Conservation (phyloP, 2,113 vertebrate species). For the Phalacrocorax aristotelis region DNA sequence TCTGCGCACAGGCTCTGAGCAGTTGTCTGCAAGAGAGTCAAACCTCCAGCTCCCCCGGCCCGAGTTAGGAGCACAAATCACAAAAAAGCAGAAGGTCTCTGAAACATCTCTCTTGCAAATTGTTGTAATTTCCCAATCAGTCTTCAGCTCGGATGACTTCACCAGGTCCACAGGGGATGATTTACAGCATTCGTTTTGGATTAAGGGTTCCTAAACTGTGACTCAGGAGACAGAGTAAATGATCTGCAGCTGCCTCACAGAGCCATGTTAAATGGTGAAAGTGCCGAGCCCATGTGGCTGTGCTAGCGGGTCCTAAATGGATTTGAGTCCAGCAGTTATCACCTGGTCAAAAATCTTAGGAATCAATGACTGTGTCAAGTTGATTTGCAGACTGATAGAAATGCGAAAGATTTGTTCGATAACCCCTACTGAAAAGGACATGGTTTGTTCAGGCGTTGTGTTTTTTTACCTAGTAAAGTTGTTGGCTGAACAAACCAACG, state of each 20-base stretch:
- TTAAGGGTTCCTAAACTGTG: slow-evolving; percentile 37
- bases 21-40: not conserved
- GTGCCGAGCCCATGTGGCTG: not conserved
- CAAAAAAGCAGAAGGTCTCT: not conserved
- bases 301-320: not conserved
- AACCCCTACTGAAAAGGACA: not conserved
- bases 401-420: not conserved
- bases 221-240: slow-evolving; percentile 28
- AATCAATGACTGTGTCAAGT: not conserved
- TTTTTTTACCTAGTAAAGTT: not conserved
- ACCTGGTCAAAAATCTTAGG: not conserved
- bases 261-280: not conserved
- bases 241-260: slow-evolving; percentile 21
- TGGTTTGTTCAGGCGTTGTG: not conserved
- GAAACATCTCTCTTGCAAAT: slow-evolving; percentile 25
- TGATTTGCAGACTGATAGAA: not conserved
- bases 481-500: not conserved
- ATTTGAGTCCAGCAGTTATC: not conserved
- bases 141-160: slow-evolving; percentile 8
- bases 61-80: not conserved
- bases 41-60: not conserved
- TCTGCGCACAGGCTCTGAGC: not conserved
- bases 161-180: not conserved
- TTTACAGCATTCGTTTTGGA: slow-evolving; percentile 31
- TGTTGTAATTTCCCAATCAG: slow-evolving; percentile 34